Evolutionary conservation across 1,140 invertebrate species (phyloP).

Genomic region (Uloborus diversus): DNA sequence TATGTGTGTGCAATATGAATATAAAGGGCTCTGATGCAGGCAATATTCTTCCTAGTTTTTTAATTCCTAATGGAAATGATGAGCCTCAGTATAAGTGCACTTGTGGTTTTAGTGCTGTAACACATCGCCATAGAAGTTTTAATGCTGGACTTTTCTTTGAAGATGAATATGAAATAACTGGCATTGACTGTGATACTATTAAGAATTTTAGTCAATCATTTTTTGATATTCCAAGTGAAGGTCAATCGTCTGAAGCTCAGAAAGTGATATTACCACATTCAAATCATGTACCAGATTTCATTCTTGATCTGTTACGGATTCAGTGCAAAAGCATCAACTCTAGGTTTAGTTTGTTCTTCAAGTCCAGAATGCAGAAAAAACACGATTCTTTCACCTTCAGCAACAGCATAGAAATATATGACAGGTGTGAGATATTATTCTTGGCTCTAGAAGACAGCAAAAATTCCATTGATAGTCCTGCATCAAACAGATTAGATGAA

Average conservation of each 20-base stretch:
- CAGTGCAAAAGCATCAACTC: constrained; percentile 55
- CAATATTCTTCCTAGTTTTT: constrained; percentile 75
- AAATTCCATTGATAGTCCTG: constrained; percentile 15
- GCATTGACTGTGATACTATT: constrained; percentile 73
- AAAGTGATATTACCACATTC: not conserved
- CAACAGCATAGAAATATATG: constrained; percentile 13
- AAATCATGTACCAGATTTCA: constrained; percentile 12
- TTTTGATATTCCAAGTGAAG: not conserved
- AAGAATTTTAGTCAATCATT: constrained; percentile 18
- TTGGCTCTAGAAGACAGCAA: constrained; percentile 39
- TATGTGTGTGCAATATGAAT: constrained; percentile 96
- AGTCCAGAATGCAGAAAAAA: constrained; percentile 3
- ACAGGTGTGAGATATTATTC: constrained; percentile 31
- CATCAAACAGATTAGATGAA: constrained; percentile 31
- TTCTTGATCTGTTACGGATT: constrained; percentile 54
- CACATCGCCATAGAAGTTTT: constrained; percentile 87
- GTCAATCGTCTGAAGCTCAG: not conserved
- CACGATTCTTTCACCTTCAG: not conserved
- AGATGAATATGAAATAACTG: constrained; percentile 96
- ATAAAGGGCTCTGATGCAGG: constrained; percentile 88
- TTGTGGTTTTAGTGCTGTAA: constrained; percentile 95
- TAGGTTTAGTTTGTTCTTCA: constrained; percentile 53
- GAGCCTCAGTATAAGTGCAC: constrained; percentile 84
- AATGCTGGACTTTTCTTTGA: constrained; percentile 94
- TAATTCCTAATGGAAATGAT: constrained; percentile 66